These are phyloP conservation scores for Diarsia rubi DNA, from an alignment of 2,888 invertebrate genomes.

Conservation along the genomic window DNA sequence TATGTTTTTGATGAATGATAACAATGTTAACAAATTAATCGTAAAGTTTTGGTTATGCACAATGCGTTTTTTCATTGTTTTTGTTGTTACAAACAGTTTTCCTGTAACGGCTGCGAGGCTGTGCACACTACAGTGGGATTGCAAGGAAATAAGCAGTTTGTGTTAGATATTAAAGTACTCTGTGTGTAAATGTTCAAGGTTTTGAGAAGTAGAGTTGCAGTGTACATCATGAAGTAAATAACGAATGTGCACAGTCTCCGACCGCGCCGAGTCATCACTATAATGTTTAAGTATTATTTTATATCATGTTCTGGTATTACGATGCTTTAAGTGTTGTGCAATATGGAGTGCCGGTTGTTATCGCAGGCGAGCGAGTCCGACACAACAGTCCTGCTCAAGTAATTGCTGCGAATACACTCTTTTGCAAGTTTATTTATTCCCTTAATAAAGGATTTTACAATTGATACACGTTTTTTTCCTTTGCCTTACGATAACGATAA, in stretches of 20 bases:
- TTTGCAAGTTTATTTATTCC: constrained; percentile 89
- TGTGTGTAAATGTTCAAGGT: constrained; percentile 47
- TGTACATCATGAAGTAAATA: constrained; percentile 34
- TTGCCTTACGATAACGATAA: not conserved
- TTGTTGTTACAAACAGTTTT: constrained; percentile 34
- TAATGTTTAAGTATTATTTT: constrained; percentile 73
- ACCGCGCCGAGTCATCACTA: constrained; percentile 59
- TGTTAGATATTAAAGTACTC: constrained; percentile 32
- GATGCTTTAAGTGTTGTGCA: constrained; percentile 83
- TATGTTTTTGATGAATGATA: constrained; percentile 45
- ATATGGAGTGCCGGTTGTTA: constrained; percentile 76
- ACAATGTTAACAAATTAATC: constrained; percentile 44
- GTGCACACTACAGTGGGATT: constrained; percentile 30
- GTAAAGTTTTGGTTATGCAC: constrained; percentile 47
- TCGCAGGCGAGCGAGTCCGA: constrained; percentile 65
- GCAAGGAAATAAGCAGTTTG: constrained; percentile 37
- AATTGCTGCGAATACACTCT: constrained; percentile 84
- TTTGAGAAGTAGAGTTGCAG: constrained; percentile 35
- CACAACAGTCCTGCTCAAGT: constrained; percentile 81
- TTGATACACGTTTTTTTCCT: constrained; percentile 47
- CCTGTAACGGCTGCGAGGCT: constrained; percentile 52
- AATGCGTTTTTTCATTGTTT: constrained; percentile 46
- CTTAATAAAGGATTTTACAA: constrained; percentile 89
- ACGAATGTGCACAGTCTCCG: constrained; percentile 68
- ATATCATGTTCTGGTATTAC: constrained; percentile 75